phyloP scores from a whole-genome alignment of 2,888 invertebrate genomes.

The Pandemis corylana region DNA sequence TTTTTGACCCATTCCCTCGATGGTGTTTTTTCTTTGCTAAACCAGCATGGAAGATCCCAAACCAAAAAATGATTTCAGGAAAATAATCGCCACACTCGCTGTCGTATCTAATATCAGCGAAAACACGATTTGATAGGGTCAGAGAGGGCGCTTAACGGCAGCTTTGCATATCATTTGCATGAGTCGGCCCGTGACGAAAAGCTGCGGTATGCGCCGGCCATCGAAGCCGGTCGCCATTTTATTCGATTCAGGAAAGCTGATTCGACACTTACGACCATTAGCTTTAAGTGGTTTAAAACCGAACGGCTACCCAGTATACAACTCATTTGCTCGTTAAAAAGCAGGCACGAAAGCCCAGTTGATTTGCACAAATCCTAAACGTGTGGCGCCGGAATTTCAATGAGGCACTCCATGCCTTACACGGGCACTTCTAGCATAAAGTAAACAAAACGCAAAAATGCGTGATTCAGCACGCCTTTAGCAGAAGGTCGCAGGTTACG shows the following conservation, averaged over 20 bases:
- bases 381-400: background rate
- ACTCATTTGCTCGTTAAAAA: background rate
- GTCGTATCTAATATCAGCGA: background rate
- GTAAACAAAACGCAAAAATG: slow-evolving; percentile 58
- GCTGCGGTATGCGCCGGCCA: slow-evolving; percentile 65
- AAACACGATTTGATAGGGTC: slow-evolving; percentile 44
- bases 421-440: slow-evolving; percentile 59
- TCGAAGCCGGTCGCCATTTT: slow-evolving; percentile 54
- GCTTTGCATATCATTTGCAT: slow-evolving; percentile 71
- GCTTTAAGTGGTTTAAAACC: background rate
- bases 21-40: no score
- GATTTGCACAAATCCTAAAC: background rate
- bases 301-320: background rate
- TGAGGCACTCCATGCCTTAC: slow-evolving; percentile 47
- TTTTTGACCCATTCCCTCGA: no score
- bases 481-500: slow-evolving; percentile 73
- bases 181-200: slow-evolving; percentile 72
- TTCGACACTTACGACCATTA: background rate
- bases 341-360: background rate
- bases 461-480: slow-evolving; percentile 72
- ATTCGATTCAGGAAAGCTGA: slow-evolving; percentile 3
- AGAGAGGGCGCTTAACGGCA: slow-evolving; percentile 60
- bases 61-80: no score
- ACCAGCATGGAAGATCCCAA: no score
- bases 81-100: no score